A percentile compares a stretch with the other conserved stretches of the same genome.
Evolutionary conservation across 1,140 invertebrate genomes (phyloP).

Genomic region (Conus ventricosus): DNA sequence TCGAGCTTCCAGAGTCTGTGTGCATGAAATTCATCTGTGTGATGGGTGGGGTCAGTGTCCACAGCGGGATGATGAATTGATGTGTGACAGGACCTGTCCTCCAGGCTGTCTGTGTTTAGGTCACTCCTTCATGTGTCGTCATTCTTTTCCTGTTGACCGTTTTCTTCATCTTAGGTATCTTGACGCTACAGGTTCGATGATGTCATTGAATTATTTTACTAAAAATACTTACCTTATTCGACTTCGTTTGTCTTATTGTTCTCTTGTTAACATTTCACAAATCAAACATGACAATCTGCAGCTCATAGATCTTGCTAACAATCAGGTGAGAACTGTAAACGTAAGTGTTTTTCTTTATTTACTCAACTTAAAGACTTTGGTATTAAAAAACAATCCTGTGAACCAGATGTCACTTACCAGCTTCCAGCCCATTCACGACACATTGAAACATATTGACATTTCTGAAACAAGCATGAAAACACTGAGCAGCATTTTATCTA

Average conservation of each 20-base stretch:
- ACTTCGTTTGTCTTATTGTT: background rate
- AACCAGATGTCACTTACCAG: background rate
- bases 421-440: background rate
- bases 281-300: background rate
- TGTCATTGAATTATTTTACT: background rate
- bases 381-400: background rate
- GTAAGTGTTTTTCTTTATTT: background rate
- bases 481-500: background rate
- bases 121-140: background rate
- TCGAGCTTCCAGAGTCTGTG: conserved; percentile 9
- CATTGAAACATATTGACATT: background rate
- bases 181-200: background rate
- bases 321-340: background rate
- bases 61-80: conserved; percentile 13
- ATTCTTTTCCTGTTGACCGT: background rate
- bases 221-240: background rate
- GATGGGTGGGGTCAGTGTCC: conserved; percentile 31
- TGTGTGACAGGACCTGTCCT: background rate
- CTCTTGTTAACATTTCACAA: background rate
- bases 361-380: background rate
- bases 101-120: background rate
- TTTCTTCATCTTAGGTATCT: background rate
- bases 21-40: conserved; percentile 27
- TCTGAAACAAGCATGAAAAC: background rate
- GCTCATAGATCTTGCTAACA: background rate